Evolutionary conservation across 2,888 invertebrate genomes (phyloP), one percentile per base, ranked within the genome.

Genomic region (Sarcophaga rosellei): DNA sequence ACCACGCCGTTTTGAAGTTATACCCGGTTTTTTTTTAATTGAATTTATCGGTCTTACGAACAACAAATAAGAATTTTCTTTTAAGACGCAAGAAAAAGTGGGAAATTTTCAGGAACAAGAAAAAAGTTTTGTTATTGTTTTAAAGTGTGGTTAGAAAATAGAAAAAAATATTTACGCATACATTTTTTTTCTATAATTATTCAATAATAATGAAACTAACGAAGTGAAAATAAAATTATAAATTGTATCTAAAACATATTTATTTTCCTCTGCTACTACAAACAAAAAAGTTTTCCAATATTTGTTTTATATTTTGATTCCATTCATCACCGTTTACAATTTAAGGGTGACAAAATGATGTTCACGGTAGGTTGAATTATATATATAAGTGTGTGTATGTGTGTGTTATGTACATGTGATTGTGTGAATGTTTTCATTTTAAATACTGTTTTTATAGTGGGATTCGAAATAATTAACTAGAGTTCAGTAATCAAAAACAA

Each of bases 281-380:
- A 65, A 68, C 23, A 4, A 72, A 76, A 76, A 17, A 63, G 12
- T 73, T 78, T 47, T 61, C 62, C 82, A 65, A 82, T 79, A 79
- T 74, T 68, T 69, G 73, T 80, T 81, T 80, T 61, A 70, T 35
- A 69, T 45, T 73, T n/a, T 62, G 23, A 20, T 81, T 68, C 35
- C 62, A 68, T 23, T 47, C 17, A 73, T 47, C 17, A 5, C 70
- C 73, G 53, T 76, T 75, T 57, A 80, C 59, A 68, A 84, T 66
- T 69, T 72, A 84, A 81, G 81, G 75, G 84, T 84, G 74, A 68
- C 81, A 89, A 90, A 79, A 92, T 92, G 92, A 92, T 92, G 92
- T 92, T 92, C 91, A 92, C 92, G 90, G 92, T 92, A 90, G 89
- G 91, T 90, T 88, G 0, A 69, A 63, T 70, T 47, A 63, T 17